These are phyloP conservation scores for Grus americana DNA, from an alignment of 2,113 vertebrate species.

Conservation along the genomic window DNA sequence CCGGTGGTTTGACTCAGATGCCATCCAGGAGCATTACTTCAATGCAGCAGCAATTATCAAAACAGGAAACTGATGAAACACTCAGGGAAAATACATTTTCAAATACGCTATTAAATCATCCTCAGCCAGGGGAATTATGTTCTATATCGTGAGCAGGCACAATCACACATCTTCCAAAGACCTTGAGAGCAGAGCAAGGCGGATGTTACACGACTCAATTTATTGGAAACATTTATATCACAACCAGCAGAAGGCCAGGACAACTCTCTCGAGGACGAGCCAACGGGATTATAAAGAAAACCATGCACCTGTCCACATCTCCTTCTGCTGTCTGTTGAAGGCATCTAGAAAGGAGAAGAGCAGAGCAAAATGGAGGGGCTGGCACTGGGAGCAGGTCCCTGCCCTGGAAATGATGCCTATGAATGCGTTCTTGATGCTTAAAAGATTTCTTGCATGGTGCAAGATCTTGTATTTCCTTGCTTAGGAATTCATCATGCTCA, in stretches of 20 bases:
- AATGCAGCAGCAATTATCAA: not conserved
- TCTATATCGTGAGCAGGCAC: fast-evolving
- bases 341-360: not conserved
- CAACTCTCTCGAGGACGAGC: not conserved
- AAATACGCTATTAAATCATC: not conserved
- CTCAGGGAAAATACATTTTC: not conserved
- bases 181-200: not conserved
- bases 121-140: not conserved
- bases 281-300: not conserved
- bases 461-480: not conserved
- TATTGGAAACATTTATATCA: not conserved
- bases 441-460: not conserved
- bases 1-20: not conserved
- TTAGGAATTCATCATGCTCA: not conserved
- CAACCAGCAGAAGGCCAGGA: not conserved
- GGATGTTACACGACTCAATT: fast-evolving
- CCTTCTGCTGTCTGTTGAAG: not conserved
- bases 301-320: not conserved
- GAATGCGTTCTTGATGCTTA: fast-evolving
- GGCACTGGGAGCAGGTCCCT: not conserved
- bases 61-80: not conserved
- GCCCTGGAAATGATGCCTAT: not conserved
- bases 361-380: not conserved
- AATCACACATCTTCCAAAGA: not conserved
- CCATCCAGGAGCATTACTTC: not conserved